phyloP scores from a whole-genome alignment of 2,888 invertebrate genomes.

The Crossocerus cetratus region DNA sequence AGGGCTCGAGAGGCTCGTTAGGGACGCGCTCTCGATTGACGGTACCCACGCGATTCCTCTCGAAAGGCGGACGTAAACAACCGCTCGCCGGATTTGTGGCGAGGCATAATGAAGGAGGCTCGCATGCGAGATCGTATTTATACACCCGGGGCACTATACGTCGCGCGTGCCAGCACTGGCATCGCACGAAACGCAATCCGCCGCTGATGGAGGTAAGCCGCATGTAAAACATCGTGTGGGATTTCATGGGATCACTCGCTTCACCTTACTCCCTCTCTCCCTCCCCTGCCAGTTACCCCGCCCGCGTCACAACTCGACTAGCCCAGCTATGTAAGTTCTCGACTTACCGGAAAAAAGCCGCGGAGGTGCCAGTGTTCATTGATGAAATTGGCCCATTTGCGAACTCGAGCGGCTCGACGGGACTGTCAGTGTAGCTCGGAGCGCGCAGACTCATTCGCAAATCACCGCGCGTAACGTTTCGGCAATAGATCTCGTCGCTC shows the following conservation, averaged over 20 bases:
- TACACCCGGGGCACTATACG: slow-evolving; percentile 58
- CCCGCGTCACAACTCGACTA: no score
- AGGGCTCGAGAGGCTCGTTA: slow-evolving; percentile 47
- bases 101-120: slow-evolving; percentile 59
- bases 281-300: neutral
- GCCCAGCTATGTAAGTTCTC: no score
- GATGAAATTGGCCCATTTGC: no score
- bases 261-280: slow-evolving; percentile 51
- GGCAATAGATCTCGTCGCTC: no score
- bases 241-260: slow-evolving; percentile 57
- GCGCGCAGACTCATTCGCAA: no score
- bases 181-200: slow-evolving; percentile 53
- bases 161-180: slow-evolving; percentile 60
- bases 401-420: neutral
- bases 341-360: no score
- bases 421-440: no score
- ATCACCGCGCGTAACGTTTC: no score
- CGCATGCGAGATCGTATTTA: slow-evolving; percentile 65
- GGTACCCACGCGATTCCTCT: slow-evolving; percentile 55
- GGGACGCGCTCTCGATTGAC: slow-evolving; percentile 34
- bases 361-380: no score
- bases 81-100: slow-evolving; percentile 45
- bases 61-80: slow-evolving; percentile 47
- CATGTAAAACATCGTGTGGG: slow-evolving; percentile 62
- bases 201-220: slow-evolving; percentile 55